These are phyloP conservation scores for Armadillidium nasatum DNA, from an alignment of 1,140 invertebrate genomes.

Conservation along the genomic window DNA sequence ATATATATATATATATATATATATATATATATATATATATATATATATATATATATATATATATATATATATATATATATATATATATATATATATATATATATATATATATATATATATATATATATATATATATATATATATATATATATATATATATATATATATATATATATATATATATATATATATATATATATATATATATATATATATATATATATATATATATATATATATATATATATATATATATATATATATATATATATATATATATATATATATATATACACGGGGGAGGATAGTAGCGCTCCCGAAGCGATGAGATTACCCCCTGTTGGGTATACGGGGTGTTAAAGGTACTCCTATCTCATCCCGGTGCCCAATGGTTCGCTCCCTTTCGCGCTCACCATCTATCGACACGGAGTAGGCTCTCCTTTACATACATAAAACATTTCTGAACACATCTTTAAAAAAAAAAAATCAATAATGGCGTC, in stretches of 20 bases:
- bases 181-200: background rate
- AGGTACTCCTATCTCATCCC: too few relatives aligned
- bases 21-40: background rate
- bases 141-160: constrained; percentile 4
- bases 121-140: constrained; percentile 3
- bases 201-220: constrained; percentile 17
- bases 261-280: background rate
- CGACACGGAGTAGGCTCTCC: too few relatives aligned
- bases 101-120: background rate
- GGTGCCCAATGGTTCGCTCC: too few relatives aligned
- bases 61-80: background rate
- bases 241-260: constrained; percentile 18
- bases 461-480: too few relatives aligned
- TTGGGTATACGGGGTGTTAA: too few relatives aligned
- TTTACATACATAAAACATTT: too few relatives aligned
- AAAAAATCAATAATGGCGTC: too few relatives aligned
- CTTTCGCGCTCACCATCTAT: too few relatives aligned
- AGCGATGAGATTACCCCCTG: too few relatives aligned
- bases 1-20: background rate
- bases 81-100: background rate
- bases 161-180: constrained; percentile 18
- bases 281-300: background rate
- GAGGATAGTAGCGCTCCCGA: too few relatives aligned
- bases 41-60: background rate
- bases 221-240: constrained; percentile 17